phyloP scores from a whole-genome alignment of 1,140 invertebrate genomes.

The Teleogryllus occipitalis region DNA sequence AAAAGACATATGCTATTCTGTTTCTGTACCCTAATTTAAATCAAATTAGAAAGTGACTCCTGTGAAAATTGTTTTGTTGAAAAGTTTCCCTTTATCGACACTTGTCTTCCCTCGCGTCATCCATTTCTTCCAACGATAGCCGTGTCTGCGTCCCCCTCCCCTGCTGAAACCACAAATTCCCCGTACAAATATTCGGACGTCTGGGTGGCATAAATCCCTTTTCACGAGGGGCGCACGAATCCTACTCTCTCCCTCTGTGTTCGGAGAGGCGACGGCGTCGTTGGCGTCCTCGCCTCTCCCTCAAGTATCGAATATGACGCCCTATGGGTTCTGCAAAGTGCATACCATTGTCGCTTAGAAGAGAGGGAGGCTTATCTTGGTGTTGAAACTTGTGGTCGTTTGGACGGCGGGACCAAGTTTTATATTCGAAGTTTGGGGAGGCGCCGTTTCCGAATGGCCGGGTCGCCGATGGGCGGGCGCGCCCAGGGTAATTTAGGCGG shows the following conservation, averaged over 20 bases:
- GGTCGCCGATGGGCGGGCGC: neutral
- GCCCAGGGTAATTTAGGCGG: neutral
- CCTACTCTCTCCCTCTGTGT: no score
- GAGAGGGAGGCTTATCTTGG: neutral
- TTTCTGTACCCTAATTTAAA: no score
- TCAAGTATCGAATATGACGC: neutral
- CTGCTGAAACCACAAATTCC: neutral
- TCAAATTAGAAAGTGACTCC: no score
- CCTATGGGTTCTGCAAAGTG: neutral
- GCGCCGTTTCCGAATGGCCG: neutral
- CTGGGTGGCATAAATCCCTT: neutral
- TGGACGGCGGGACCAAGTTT: neutral
- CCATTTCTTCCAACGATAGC: no score
- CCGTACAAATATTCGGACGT: neutral
- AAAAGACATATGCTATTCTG: no score
- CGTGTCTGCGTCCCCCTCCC: neutral
- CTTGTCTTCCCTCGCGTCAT: no score
- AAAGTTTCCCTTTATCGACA: no score
- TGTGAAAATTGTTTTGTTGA: no score
- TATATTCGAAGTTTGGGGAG: neutral
- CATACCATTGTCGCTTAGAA: neutral
- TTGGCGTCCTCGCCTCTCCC: neutral
- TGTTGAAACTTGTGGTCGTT: neutral
- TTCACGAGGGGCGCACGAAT: no score
- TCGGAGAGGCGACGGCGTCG: neutral